Conservation (phyloP, 2,113 vertebrate genomes). For the Sitta europaea region DNA sequence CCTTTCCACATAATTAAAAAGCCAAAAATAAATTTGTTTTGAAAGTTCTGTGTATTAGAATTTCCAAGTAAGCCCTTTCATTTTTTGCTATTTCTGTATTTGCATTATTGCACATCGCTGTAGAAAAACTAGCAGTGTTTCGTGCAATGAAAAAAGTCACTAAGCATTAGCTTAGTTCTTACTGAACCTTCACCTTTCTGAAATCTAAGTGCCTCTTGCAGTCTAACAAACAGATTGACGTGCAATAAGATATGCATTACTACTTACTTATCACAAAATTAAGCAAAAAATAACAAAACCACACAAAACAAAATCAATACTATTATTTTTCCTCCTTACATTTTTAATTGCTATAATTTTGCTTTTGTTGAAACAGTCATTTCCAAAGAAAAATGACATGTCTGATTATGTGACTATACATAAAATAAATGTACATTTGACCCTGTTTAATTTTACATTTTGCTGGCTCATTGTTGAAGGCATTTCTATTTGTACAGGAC, state of each 20-base stretch:
- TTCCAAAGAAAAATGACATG: neutral
- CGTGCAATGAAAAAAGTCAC: neutral
- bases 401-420: neutral
- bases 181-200: neutral
- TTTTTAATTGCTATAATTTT: neutral
- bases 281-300: neutral
- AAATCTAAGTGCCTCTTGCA: neutral
- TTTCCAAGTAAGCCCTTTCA: neutral
- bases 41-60: neutral
- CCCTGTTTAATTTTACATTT: neutral
- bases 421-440: neutral
- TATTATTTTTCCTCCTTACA: neutral
- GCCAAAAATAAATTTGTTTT: slow-evolving; percentile 19
- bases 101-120: neutral
- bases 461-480: neutral
- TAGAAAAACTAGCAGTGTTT: neutral
- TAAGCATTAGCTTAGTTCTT: neutral
- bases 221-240: neutral
- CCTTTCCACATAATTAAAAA: slow-evolving; percentile 11
- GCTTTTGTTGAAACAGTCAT: neutral
- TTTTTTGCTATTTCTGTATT: slow-evolving; percentile 1
- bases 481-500: neutral
- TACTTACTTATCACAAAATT: neutral
- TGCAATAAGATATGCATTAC: neutral
- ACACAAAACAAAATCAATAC: neutral